These are phyloP conservation scores for Eubucco bourcierii DNA, from an alignment of 2,113 vertebrate species.

Conservation along the genomic window DNA sequence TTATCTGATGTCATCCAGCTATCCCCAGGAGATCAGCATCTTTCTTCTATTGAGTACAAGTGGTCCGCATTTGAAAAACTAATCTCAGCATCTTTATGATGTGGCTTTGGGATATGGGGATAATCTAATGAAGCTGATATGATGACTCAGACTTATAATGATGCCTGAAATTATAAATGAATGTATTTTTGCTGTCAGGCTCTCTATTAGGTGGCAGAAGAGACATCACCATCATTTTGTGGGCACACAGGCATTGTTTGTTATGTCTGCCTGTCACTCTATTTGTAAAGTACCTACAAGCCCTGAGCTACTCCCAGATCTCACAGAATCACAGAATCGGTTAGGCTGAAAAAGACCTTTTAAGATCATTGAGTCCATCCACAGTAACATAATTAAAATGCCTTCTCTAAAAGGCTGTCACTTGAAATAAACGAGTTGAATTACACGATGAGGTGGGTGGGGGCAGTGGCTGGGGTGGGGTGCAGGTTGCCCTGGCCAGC, in stretches of 20 bases:
- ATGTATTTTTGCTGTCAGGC: not conserved
- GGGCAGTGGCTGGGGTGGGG: not conserved
- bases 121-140: not conserved
- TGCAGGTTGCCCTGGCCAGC: fast-evolving
- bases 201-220: not conserved
- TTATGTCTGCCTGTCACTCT: not conserved
- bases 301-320: not conserved
- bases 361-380: not conserved
- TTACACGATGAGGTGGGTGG: fast-evolving
- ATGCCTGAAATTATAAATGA: not conserved
- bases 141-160: not conserved
- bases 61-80: not conserved
- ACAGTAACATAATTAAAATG: not conserved
- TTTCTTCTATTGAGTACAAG: not conserved
- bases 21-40: not conserved
- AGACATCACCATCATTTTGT: not conserved
- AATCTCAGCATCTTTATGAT: not conserved
- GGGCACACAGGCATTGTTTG: fast-evolving
- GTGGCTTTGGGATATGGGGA: not conserved
- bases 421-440: not conserved
- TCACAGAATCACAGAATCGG: not conserved
- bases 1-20: not conserved
- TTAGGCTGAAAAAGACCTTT: too few relatives aligned
- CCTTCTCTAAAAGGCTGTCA: not conserved
- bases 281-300: not conserved